A percentile compares a stretch with the other conserved stretches of the same genome.
phyloP scores from a whole-genome alignment of 2,113 vertebrate genomes.

The Gyps fulvus region DNA sequence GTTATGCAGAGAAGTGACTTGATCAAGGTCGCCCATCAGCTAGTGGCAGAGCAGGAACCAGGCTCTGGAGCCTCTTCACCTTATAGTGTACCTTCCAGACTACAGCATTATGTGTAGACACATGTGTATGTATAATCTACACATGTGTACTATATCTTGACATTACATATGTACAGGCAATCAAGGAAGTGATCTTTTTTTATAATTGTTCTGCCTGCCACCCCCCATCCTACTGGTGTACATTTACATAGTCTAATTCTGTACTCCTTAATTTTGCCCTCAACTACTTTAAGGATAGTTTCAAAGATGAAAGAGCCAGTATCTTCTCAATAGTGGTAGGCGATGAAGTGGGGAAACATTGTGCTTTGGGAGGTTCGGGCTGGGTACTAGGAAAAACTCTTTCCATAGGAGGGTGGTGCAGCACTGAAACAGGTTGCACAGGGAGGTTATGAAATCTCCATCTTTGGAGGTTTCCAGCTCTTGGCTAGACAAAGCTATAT shows the following conservation, averaged over 20 bases:
- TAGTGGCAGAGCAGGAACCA: not conserved
- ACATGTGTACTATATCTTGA: not conserved
- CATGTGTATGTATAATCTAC: rapidly evolving
- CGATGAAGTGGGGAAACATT: rapidly evolving
- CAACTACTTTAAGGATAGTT: rapidly evolving
- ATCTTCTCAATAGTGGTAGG: not conserved
- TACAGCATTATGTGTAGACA: not conserved
- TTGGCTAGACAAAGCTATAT: not conserved
- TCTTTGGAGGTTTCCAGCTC: not conserved
- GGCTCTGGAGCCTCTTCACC: not conserved
- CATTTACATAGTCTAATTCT: not conserved
- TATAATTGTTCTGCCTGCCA: not conserved
- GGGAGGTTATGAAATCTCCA: not conserved
- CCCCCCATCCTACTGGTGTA: rapidly evolving
- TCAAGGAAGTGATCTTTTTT: not conserved
- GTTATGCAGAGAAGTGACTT: not conserved
- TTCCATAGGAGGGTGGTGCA: not conserved
- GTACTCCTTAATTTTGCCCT: not conserved
- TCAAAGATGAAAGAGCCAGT: not conserved
- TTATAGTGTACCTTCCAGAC: not conserved
- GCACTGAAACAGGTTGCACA: not conserved
- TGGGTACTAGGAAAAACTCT: not conserved
- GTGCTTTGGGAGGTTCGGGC: rapidly evolving
- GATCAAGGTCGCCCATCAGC: not conserved
- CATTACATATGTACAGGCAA: not conserved